Conservation (phyloP, 2,113 vertebrate genomes). For the Cacatua alba region DNA sequence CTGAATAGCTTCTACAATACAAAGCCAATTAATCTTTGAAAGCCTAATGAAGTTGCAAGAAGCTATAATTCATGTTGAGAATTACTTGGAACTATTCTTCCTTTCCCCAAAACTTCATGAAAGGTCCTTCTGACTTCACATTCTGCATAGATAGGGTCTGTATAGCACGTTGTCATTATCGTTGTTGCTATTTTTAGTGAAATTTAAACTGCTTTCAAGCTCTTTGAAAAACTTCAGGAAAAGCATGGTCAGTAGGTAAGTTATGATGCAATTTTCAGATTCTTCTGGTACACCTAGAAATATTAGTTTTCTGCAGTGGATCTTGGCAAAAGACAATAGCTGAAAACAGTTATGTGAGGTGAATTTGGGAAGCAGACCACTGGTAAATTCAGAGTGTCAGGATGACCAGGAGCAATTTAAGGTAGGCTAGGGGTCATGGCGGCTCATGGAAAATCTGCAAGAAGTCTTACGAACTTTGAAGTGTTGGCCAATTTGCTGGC, state of each 20-base stretch:
- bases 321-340: neutral
- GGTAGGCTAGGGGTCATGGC: neutral
- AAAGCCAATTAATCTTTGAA: neutral
- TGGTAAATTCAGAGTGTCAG: neutral
- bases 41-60: neutral
- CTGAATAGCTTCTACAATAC: neutral
- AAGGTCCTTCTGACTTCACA: neutral
- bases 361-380: neutral
- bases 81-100: neutral
- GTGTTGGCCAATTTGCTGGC: slow-evolving; percentile 12
- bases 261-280: neutral
- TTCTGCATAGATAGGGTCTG: neutral
- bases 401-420: neutral
- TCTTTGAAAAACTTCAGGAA: neutral
- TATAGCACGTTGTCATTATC: too few species aligned
- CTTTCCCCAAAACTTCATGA: neutral
- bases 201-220: neutral
- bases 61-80: neutral
- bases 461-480: slow-evolving; percentile 23
- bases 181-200: neutral
- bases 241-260: neutral
- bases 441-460: neutral
- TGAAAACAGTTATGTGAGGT: neutral
- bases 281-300: neutral
- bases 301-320: neutral